Evolutionary conservation across 1,140 invertebrate genomes (phyloP).

Genomic region (Listronotus bonariensis): DNA sequence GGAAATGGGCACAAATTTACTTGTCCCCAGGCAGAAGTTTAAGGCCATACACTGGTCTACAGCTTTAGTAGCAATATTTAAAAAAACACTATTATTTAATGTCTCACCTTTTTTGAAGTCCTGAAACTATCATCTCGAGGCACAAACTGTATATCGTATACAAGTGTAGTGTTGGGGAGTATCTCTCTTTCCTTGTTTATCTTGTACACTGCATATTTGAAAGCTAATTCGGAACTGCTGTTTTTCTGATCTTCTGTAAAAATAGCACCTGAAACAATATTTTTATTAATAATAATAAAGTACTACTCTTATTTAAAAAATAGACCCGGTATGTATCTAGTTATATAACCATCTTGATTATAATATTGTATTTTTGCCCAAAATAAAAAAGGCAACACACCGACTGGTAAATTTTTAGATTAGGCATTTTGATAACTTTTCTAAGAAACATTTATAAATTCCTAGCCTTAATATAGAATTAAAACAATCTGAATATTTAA

Average conservation of each 20-base stretch:
- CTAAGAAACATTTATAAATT: no score
- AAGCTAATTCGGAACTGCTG: slow-evolving; percentile 81
- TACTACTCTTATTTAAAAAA: no score
- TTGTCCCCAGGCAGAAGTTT: no score
- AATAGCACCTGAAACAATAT: slow-evolving; percentile 80
- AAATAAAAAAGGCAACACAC: no score
- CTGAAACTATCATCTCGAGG: slow-evolving; percentile 85
- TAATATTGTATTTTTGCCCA: no score
- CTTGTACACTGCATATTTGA: slow-evolving; percentile 90
- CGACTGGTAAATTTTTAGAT: no score
- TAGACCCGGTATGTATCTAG: no score
- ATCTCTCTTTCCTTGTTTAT: slow-evolving; percentile 85
- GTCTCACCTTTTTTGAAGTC: slow-evolving; percentile 91
- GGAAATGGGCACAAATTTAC: not conserved
- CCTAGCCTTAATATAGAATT: no score
- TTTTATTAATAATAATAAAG: no score
- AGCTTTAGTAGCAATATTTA: not conserved
- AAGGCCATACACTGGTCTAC: not conserved
- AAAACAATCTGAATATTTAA: no score
- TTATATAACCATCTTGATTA: no score
- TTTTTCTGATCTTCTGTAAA: slow-evolving; percentile 87
- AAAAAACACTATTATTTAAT: slow-evolving; percentile 60
- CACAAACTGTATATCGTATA: slow-evolving; percentile 90
- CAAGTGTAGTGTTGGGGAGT: slow-evolving; percentile 82
- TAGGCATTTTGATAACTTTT: no score